Evolutionary conservation across 2,888 invertebrate species (phyloP).

Genomic region (Conomelus anceps): DNA sequence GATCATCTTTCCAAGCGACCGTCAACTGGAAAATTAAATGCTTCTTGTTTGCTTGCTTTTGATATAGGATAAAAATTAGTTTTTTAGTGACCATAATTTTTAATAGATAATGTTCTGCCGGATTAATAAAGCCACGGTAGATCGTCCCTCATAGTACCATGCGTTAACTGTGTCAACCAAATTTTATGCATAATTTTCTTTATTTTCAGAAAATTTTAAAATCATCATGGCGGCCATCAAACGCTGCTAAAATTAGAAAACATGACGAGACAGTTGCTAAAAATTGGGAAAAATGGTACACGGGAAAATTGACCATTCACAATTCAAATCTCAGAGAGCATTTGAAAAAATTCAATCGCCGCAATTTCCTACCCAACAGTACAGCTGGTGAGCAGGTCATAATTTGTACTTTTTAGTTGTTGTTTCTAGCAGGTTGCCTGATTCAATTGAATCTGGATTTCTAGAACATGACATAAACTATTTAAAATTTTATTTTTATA

Average conservation of each 20-base stretch:
- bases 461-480: too few relatives aligned
- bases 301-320: neutral
- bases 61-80: too few relatives aligned
- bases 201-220: slow-evolving; percentile 53
- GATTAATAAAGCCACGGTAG: neutral
- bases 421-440: neutral
- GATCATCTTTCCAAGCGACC: too few relatives aligned
- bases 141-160: neutral
- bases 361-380: neutral
- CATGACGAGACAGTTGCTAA: slow-evolving; percentile 60
- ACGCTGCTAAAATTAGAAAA: slow-evolving; percentile 49
- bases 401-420: neutral
- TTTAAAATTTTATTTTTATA: too few relatives aligned
- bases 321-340: slow-evolving; percentile 43
- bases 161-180: neutral
- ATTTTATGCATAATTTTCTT: slow-evolving; percentile 42
- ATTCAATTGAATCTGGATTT: too few relatives aligned
- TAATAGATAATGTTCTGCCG: too few relatives aligned
- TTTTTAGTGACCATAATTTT: too few relatives aligned
- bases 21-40: too few relatives aligned
- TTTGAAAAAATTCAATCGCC: slow-evolving; percentile 51
- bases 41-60: too few relatives aligned
- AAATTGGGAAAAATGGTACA: slow-evolving; percentile 51
- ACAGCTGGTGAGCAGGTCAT: neutral
- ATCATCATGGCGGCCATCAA: slow-evolving; percentile 57